phyloP scores from a whole-genome alignment of 2,888 invertebrate genomes.

The Philereme vetulata region DNA sequence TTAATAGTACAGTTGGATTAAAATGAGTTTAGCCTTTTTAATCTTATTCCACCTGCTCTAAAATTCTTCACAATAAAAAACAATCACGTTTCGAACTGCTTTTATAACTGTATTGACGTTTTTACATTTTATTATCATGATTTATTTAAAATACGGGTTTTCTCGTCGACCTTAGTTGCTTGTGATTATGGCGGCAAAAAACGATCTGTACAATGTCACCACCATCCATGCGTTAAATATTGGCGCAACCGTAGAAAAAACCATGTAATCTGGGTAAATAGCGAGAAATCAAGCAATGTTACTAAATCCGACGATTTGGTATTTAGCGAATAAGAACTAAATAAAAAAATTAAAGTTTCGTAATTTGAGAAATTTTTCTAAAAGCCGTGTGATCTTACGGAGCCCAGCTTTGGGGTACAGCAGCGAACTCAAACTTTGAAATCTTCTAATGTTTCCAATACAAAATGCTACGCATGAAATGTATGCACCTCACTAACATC shows the following conservation, averaged over 20 bases:
- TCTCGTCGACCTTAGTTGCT: constrained; percentile 53
- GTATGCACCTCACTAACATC: too few relatives aligned
- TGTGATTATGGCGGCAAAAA: constrained; percentile 67
- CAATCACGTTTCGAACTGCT: constrained; percentile 31
- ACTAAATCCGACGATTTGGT: constrained; percentile 55
- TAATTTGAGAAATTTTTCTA: neutral
- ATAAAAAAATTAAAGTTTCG: neutral
- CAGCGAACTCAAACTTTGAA: too few relatives aligned
- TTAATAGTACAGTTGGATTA: constrained; percentile 10
- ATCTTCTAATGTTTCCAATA: too few relatives aligned
- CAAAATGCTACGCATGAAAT: too few relatives aligned
- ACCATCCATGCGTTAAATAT: constrained; percentile 74
- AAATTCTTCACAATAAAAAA: constrained; percentile 21
- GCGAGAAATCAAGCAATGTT: constrained; percentile 77
- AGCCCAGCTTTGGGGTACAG: too few relatives aligned
- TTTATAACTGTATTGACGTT: constrained; percentile 31
- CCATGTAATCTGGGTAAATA: constrained; percentile 79
- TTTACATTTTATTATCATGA: constrained; percentile 40
- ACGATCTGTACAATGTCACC: constrained; percentile 71
- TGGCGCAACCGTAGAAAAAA: constrained; percentile 75
- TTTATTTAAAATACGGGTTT: constrained; percentile 49
- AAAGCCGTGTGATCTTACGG: too few relatives aligned
- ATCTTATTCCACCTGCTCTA: constrained; percentile 6
- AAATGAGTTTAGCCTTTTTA: neutral
- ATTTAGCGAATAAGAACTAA: constrained; percentile 28